These are phyloP conservation scores for Andrena camellia DNA, from an alignment of 2,888 invertebrate species.

Conservation along the genomic window DNA sequence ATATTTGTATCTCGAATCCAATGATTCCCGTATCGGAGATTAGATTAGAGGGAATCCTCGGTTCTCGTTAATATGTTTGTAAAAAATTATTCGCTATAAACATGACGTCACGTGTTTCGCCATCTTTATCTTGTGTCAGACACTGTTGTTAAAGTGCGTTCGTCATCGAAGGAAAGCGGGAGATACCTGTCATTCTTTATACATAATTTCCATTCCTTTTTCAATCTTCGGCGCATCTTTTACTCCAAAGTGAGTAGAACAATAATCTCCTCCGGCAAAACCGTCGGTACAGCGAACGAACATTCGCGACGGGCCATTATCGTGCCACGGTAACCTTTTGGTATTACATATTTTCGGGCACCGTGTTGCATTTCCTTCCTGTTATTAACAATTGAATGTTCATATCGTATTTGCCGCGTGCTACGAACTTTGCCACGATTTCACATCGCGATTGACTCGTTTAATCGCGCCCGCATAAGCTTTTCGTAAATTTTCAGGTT, in stretches of 20 bases:
- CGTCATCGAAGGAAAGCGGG: slow-evolving; percentile 57
- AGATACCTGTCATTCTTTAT: slow-evolving; percentile 56
- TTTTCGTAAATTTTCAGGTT: slow-evolving; percentile 54
- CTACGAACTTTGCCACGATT: not conserved
- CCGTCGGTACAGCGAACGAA: not conserved
- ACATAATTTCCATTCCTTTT: not conserved
- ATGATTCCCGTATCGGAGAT: slow-evolving; percentile 1
- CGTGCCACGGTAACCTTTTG: slow-evolving; percentile 13
- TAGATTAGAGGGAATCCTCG: not conserved
- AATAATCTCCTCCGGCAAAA: not conserved
- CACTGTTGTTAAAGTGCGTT: slow-evolving; percentile 59
- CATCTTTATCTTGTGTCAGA: slow-evolving; percentile 69
- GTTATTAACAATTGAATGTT: not conserved
- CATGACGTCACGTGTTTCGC: slow-evolving; percentile 69
- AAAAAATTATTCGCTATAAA: slow-evolving; percentile 34
- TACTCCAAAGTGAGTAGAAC: slow-evolving; percentile 40
- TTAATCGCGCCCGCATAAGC: not conserved
- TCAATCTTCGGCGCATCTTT: slow-evolving; percentile 6
- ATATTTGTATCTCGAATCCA: not conserved
- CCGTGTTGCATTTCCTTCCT: not conserved
- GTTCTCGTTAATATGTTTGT: not conserved
- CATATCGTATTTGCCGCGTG: not conserved
- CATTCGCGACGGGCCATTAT: not conserved
- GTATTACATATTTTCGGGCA: slow-evolving; percentile 19
- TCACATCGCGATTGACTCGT: not conserved